Base-by-base conservation (phyloP, 2,888 invertebrate genomes). In the Agrotis puta region DNA sequence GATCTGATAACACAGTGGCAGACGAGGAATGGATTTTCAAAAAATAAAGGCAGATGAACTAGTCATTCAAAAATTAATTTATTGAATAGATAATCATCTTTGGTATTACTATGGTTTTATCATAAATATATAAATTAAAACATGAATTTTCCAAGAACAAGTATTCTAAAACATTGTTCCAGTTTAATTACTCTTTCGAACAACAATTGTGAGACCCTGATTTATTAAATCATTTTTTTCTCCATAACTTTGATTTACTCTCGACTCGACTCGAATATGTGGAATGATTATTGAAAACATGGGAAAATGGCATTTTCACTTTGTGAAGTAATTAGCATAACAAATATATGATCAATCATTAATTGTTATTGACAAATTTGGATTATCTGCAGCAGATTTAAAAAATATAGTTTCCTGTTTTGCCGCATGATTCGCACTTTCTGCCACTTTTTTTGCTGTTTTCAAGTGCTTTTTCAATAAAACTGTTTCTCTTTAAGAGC, bases 401-500 rank as follows among this genome's bases (percentile, higher is more conserved):
- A 64, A 64, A 63, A 27, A 18, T 24, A n/a, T 20, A 7, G 18
- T 27, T 45, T 64, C 20, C 22, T 33, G 5, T 47, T 47, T 3
- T 14, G 5, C 9, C 18, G n/a, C 6, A 24, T 16, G 20, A 27
- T 20, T 9, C 1, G 13, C 24, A 20, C 20, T 64, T 47, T 18
- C 14, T 33, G 45, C 2, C 0, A 65, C 16, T 22, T 66, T 48
- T 16, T 14, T 66, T n/a, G 6, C 4, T 14, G 1, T 48, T 11
- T 6, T 16, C n/a, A 3, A 51, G 39, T 18, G n/a, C 14, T 13
- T 74, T 0, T 39, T 67, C 24, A 24, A 74, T 76, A 47, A 18
- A 43, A 53, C 14, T 53, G 14, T 68, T 76, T 62, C 16, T 68
- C 0, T 51, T 24, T 6, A 76, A 7, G 0, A 74, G 57, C 43